Evolutionary conservation across 2,888 invertebrate species (phyloP), one percentile per base, ranked within the genome.

Genomic region (Sympetrum striolatum): DNA sequence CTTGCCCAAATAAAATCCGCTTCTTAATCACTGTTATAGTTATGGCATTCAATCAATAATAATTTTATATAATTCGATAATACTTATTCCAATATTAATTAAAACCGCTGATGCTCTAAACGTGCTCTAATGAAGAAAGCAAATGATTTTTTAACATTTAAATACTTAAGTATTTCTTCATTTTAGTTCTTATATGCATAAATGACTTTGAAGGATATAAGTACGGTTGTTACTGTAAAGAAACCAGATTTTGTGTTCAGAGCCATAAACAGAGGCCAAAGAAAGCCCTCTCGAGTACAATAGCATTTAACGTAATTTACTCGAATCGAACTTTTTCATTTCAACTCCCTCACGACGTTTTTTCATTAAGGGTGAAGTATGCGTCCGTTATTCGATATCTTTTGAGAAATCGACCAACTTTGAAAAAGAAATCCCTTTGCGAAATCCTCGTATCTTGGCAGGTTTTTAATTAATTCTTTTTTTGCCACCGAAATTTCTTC

Each of bases 331-430:
- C 58, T 37, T 60, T 60, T 86, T 48, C 37, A 60, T 86, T 86
- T 53, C 44, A 22, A 58, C 58, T 1, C 35, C 22, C 58, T 58
- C 53, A 35, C 37, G 86, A 86, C 53, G 86, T 86, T 86, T 86
- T 86, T 86, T 86, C 86, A 86, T 86, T 86, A 86, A 86, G 86
- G 86, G 86, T 86, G 86, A 86, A 86, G 86, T 86, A 86, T 86
- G 86, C 18, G 58, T 64, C 60, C 86, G 64, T 86, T 60, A 64
- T 86, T 60, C 60, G 86, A 86, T 58, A 37, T 86, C 58, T 53
- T 58, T 86, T 60, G 86, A 64, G 60, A 53, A 60, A 58, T 60
- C 37, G 86, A 60, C 58, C 60, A 86, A 86, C 60, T 86, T 86
- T 58, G 60, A 60, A 64, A 60, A 60, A 82, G 82, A 60, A 58